Percentiles rank a stretch among this genome's conserved stretches.
Evolutionary conservation across 2,113 vertebrate species (phyloP).

Genomic region (Sylvicapra grimmia): DNA sequence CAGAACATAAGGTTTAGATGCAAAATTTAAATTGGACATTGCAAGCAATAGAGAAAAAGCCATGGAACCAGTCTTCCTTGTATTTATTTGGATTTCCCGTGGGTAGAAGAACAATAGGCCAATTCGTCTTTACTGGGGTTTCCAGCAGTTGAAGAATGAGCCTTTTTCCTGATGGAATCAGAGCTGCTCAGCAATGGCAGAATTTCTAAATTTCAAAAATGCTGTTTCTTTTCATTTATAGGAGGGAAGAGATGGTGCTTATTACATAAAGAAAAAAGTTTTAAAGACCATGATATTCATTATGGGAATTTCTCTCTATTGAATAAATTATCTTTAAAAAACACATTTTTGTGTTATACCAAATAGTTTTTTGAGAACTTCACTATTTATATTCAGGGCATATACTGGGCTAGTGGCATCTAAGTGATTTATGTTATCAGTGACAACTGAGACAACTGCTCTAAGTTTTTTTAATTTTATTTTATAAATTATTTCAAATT

Average conservation of each 20-base stretch:
- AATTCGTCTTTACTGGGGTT: neutral
- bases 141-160: neutral
- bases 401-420: neutral
- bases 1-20: neutral
- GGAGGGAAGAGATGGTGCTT: neutral
- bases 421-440: neutral
- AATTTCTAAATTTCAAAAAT: neutral
- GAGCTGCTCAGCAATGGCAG: neutral
- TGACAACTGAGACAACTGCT: neutral
- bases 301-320: neutral
- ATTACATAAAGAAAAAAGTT: neutral
- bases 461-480: neutral
- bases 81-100: neutral
- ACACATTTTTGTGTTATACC: neutral
- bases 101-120: neutral
- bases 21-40: neutral
- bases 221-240: neutral
- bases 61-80: accelerated
- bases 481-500: neutral
- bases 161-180: neutral
- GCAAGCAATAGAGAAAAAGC: neutral
- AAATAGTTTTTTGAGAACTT: neutral
- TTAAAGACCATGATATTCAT: neutral
- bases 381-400: neutral
- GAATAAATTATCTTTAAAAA: neutral